Evolutionary conservation across 2,888 invertebrate species (phyloP).

Genomic region (Athalia cordata): DNA sequence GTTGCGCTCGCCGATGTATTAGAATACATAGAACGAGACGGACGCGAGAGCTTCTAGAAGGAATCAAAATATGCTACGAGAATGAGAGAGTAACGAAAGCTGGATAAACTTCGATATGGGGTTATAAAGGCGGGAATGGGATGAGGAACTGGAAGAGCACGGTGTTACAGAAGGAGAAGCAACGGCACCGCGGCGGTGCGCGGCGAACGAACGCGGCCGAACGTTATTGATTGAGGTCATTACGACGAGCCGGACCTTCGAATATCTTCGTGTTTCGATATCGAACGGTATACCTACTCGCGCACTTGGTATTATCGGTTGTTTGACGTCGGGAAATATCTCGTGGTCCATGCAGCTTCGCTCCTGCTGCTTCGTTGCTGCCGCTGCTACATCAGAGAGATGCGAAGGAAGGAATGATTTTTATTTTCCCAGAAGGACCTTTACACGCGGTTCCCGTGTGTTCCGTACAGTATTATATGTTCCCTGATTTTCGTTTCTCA

Average conservation of each 20-base stretch:
- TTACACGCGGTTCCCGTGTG: constrained; percentile 11
- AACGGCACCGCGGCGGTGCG: neutral
- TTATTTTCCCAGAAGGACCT: constrained; percentile 41
- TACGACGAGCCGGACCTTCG: constrained; percentile 44
- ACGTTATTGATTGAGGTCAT: constrained; percentile 45
- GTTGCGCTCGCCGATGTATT: no score
- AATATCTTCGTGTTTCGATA: constrained; percentile 42
- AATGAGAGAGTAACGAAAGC: neutral
- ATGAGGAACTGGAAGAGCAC: constrained; percentile 14
- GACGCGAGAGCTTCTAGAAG: no score
- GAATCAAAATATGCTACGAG: no score
- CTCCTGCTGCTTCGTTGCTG: no score
- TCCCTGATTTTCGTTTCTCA: neutral
- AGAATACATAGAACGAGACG: no score
- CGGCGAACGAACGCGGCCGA: constrained; percentile 35
- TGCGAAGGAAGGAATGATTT: neutral
- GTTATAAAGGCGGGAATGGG: neutral
- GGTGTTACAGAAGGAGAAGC: neutral
- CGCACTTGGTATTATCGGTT: constrained; percentile 38
- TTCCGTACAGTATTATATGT: neutral
- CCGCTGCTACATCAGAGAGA: no score
- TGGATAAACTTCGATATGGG: neutral
- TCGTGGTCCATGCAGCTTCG: neutral
- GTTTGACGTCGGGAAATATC: constrained; percentile 22
- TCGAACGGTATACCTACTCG: constrained; percentile 31